Conservation (phyloP, 2,797 vertebrate species). For the Sebastes cheni region DNA sequence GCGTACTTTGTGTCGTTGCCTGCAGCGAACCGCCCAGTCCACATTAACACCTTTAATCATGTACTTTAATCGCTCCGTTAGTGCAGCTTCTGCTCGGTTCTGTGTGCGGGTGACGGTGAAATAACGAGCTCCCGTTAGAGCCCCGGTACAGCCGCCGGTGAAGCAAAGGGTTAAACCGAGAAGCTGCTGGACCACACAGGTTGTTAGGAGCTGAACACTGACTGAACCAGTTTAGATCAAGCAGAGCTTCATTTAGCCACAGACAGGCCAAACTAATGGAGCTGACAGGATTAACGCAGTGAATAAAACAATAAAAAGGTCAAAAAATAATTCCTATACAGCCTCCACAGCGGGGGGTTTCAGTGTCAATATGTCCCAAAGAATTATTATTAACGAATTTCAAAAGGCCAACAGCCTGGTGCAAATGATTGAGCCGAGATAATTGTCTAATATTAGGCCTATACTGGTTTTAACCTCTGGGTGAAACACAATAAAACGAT, state of each 20-base stretch:
- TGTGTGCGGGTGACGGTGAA: not conserved
- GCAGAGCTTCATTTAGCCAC: slow-evolving; percentile 22
- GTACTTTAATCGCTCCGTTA: no score
- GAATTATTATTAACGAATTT: slow-evolving; percentile 71
- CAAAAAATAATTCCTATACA: slow-evolving; percentile 39
- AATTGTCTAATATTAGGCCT: slow-evolving; percentile 1
- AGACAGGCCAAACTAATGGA: slow-evolving; percentile 55
- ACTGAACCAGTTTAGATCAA: slow-evolving; percentile 40
- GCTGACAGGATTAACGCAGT: slow-evolving; percentile 52
- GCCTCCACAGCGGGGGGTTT: slow-evolving; percentile 34
- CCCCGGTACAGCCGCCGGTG: not conserved
- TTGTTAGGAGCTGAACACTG: slow-evolving; percentile 33
- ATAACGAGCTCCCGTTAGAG: not conserved
- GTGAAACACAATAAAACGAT: not conserved
- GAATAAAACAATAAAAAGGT: slow-evolving; percentile 45
- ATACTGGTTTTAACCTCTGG: not conserved
- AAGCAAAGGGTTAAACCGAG: slow-evolving; percentile 42
- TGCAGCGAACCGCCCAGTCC: not conserved
- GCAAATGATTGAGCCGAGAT: not conserved
- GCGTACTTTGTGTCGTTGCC: not conserved
- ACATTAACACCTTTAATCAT: not conserved
- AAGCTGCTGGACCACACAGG: slow-evolving; percentile 54
- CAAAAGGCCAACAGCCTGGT: not conserved
- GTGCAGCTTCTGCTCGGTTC: not conserved
- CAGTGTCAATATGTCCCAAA: slow-evolving; percentile 23